Evolutionary conservation across 2,113 vertebrate genomes (phyloP), one percentile per base, ranked within the genome.

Genomic region (Coregonus clupeaformis): DNA sequence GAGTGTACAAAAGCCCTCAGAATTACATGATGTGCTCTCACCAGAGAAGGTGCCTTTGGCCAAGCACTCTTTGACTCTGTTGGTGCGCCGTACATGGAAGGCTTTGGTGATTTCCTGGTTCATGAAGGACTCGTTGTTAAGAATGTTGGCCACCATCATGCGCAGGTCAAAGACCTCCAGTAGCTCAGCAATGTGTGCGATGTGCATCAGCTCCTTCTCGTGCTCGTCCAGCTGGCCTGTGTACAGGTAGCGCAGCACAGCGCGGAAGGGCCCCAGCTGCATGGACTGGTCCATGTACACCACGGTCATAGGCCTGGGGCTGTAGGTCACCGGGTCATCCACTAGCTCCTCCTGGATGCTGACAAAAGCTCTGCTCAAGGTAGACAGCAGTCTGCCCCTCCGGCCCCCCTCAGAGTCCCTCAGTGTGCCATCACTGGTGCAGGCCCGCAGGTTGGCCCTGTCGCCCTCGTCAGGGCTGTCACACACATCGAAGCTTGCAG

Each of bases 51-150:
- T 98, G 85, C 97, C 98, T 88, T 99, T 99, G 69, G 97, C 96
- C 88, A 99, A 93, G 89, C 98, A 99, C 90, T 99, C 98, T 91
- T 98, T 99, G 65, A 99, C 95, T 59, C 97, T 91, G 90, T 99
- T 99, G 88, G 97, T 97, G 81, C 97, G 94, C 70, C 97, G 95
- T 80, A 99, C 97, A 0, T 99, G 97, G 92, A 99, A 99, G 94
- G 98, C 98, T 95, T 98, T 99, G 92, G 98, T 99, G 94, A 99
- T 99, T 94, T 99, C 98, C 93, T 99, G 97, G 93, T 99, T 99
- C 98, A 99, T 99, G 94, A 99, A 99, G 76, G 96, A 97, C 92
- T 98, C 98, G 0, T 98, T 96, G 90, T 98, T 99, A 77, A 99
- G 94, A 80, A 99, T 98, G 90, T 99, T 99, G 85, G 98, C 98